A percentile compares a stretch with the other conserved stretches of the same genome.
These are phyloP conservation scores for Lepisosteus osseus DNA, from an alignment of 2,113 vertebrate species.

Conservation along the genomic window DNA sequence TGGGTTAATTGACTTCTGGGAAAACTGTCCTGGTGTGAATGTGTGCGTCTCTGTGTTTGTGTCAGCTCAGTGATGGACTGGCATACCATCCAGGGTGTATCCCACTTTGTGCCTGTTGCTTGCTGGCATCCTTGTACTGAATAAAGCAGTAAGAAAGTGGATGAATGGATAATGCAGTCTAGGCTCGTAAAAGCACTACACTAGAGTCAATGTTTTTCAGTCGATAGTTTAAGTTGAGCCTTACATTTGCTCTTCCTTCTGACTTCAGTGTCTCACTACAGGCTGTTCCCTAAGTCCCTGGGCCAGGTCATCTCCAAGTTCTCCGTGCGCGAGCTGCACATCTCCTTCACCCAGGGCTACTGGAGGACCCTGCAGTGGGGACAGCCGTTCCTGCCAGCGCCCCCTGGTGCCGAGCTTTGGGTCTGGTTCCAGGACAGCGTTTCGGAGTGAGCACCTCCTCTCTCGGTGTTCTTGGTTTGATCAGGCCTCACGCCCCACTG, in stretches of 20 bases:
- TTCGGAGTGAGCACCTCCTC: conserved; percentile 64
- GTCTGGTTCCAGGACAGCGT: conserved; percentile 94
- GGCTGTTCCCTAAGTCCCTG: conserved; percentile 91
- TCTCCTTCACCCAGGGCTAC: conserved; percentile 85
- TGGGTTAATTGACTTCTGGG: too few relatives aligned
- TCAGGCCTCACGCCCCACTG: too few relatives aligned
- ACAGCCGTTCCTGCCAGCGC: conserved; percentile 82
- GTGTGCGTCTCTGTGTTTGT: too few relatives aligned
- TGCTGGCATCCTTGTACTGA: too few relatives aligned
- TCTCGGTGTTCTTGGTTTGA: too few relatives aligned
- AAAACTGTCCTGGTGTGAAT: too few relatives aligned
- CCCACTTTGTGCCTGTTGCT: too few relatives aligned
- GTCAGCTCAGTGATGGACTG: too few relatives aligned
- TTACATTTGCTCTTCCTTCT: conserved; percentile 1
- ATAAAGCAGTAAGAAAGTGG: too few relatives aligned
- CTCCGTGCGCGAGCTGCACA: conserved; percentile 85
- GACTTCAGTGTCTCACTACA: conserved; percentile 84
- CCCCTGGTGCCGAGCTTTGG: conserved; percentile 80
- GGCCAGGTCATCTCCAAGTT: conserved; percentile 90
- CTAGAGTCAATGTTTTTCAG: background rate
- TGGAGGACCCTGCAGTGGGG: conserved; percentile 92
- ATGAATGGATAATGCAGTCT: too few relatives aligned
- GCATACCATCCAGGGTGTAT: too few relatives aligned
- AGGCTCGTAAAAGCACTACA: too few relatives aligned
- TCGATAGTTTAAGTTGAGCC: background rate